A percentile compares a stretch with the other conserved stretches of the same genome.
phyloP scores from a whole-genome alignment of 1,140 invertebrate genomes.

The Diprion similis region DNA sequence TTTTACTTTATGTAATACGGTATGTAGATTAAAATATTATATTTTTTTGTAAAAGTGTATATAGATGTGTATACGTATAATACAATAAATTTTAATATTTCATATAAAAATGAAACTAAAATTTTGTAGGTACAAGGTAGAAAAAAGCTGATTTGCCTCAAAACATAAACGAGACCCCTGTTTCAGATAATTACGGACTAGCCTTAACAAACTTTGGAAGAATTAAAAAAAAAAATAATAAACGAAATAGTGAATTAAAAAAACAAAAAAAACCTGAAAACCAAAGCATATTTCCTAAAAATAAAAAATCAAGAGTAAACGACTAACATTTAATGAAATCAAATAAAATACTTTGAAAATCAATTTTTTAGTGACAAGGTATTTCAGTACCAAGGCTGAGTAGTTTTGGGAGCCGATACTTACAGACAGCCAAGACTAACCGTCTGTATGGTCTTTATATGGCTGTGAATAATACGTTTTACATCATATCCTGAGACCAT shows the following conservation, averaged over 20 bases:
- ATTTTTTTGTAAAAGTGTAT: slow-evolving; percentile 49
- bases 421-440: slow-evolving; percentile 34
- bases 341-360: slow-evolving; percentile 5
- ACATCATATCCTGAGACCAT: slow-evolving; percentile 39
- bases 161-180: slow-evolving; percentile 34
- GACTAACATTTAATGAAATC: slow-evolving; percentile 9
- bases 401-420: slow-evolving; percentile 40
- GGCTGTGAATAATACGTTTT: slow-evolving; percentile 42
- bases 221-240: slow-evolving; percentile 2
- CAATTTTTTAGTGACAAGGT: slow-evolving; percentile 23
- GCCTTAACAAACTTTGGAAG: slow-evolving; percentile 54
- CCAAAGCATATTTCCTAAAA: slow-evolving; percentile 4
- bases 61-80: slow-evolving; percentile 55
- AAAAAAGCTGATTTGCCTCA: slow-evolving; percentile 21
- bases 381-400: slow-evolving; percentile 41
- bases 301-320: slow-evolving; percentile 2
- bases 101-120: slow-evolving; percentile 58
- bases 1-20: slow-evolving; percentile 48
- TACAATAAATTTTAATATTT: slow-evolving; percentile 47
- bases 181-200: slow-evolving; percentile 50
- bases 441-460: slow-evolving; percentile 24
- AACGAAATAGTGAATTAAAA: neutral
- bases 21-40: slow-evolving; percentile 58
- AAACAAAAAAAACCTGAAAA: neutral
- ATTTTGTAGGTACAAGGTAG: slow-evolving; percentile 55